Evolutionary conservation across 2,888 invertebrate species (phyloP).

Genomic region (Hydrotaea cyrtoneurina): DNA sequence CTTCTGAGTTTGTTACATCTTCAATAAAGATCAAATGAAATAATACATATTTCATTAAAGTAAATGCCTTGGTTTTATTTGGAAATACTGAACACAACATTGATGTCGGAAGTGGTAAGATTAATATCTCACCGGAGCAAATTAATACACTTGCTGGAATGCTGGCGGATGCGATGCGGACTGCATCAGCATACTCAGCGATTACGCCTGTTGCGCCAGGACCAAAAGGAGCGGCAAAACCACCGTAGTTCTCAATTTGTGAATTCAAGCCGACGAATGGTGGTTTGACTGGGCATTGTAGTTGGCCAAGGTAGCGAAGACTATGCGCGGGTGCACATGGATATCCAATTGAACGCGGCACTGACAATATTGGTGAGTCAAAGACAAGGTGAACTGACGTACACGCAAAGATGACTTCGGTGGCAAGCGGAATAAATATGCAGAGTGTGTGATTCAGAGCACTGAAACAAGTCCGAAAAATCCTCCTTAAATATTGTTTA

Average conservation of each 20-base stretch:
- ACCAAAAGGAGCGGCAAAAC: background rate
- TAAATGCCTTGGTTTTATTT: too few relatives aligned
- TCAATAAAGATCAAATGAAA: too few relatives aligned
- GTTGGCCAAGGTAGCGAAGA: background rate
- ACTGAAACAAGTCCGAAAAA: too few relatives aligned
- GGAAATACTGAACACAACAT: constrained; percentile 32
- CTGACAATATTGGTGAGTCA: background rate
- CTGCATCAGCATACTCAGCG: background rate
- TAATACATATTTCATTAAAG: too few relatives aligned
- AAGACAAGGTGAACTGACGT: background rate
- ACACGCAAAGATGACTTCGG: too few relatives aligned
- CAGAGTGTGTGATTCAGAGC: too few relatives aligned
- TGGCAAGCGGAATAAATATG: too few relatives aligned
- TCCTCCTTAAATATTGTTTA: too few relatives aligned
- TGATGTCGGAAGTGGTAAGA: constrained; percentile 48
- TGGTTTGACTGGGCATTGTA: constrained; percentile 9
- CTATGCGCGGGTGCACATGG: constrained; percentile 15
- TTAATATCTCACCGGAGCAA: constrained; percentile 36
- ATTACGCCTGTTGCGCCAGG: background rate
- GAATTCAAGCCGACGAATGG: constrained; percentile 9
- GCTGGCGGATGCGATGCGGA: constrained; percentile 39
- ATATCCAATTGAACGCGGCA: background rate
- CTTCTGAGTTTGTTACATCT: too few relatives aligned
- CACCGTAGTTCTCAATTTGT: background rate
- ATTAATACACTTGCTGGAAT: background rate